Evolutionary conservation across 1,140 invertebrate genomes (phyloP).

Genomic region (Amphibalanus amphitrite): DNA sequence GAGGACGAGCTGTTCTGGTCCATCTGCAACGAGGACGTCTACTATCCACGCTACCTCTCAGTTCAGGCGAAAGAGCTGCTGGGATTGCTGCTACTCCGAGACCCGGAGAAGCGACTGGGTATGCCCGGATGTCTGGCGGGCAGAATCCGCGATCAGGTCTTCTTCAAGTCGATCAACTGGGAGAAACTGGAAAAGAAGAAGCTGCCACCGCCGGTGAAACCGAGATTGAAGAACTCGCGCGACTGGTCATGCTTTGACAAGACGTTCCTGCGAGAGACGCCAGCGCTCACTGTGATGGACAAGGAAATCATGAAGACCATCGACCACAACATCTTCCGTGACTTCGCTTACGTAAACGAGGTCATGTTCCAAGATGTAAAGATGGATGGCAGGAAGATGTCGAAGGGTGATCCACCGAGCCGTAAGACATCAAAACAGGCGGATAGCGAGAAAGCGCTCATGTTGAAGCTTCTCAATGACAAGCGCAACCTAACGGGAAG

Average conservation of each 20-base stretch:
- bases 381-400: not conserved
- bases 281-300: not conserved
- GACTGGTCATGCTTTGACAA: not conserved
- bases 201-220: not conserved
- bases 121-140: slow-evolving; percentile 61
- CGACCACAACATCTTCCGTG: not conserved
- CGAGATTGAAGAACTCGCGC: not conserved
- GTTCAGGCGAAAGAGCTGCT: slow-evolving; percentile 64
- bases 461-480: not conserved
- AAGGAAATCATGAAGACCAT: not conserved
- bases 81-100: slow-evolving; percentile 76
- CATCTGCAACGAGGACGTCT: slow-evolving; percentile 92
- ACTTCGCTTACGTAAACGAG: not conserved
- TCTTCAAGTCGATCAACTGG: slow-evolving; percentile 83
- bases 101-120: slow-evolving; percentile 71
- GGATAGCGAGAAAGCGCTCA: not conserved
- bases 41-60: slow-evolving; percentile 81
- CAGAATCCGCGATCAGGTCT: slow-evolving; percentile 77
- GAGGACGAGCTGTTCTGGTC: slow-evolving; percentile 99
- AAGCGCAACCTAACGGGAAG: not conserved
- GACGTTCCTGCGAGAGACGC: not conserved
- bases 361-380: not conserved
- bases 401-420: not conserved
- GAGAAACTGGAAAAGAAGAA: slow-evolving; percentile 47
- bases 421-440: not conserved